Evolutionary conservation across 2,113 vertebrate species (phyloP), one percentile per base, ranked within the genome.

Genomic region (Sciurus niger): DNA sequence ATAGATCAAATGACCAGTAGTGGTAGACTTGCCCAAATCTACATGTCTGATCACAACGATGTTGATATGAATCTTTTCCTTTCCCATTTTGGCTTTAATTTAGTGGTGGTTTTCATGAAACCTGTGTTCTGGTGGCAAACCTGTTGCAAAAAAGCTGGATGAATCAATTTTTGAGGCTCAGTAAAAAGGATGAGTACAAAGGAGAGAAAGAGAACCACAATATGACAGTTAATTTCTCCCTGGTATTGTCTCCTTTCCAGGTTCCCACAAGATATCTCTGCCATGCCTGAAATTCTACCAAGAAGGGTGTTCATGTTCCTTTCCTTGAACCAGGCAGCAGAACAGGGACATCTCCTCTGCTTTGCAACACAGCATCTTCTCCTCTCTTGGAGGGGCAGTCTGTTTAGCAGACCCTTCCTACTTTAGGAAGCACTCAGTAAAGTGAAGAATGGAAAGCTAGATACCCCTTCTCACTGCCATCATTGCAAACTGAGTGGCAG

Each of bases 381-480:
- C 22, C 30, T 32, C 22, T 24, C 48, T 58, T 86, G 84, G 67
- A 67, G 48, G 63, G 46, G 10, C 67, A 37, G 2, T 40, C 7
- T 68, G 28, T 12, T 37, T 58, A 34, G 67, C 20, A 18, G 12
- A 8, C 25, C 6, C 17, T 60, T 53, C 5, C 12, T 58, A 67
- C 46, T 78, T 83, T 32, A 84, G 60, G 8, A 88, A 88, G 82
- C n/a, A 70, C 51, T 48, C 84, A 78, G 9, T 55, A 65, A 72
- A 73, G 32, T 34, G 2, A 20, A 11, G 46, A 51, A 78, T 65
- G 37, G 32, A 78, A 79, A 91, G 78, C 37, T n/a, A 63, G 18
- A n/a, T 55, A 32, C 32, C 12, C 53, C 13, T 30, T 0, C 30
- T 14, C 72, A 55, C 0, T 55, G 34, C 4, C 46, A 28, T 22